Evolutionary conservation across 1,140 invertebrate species (phyloP).

Genomic region (Hyphantria cunea): DNA sequence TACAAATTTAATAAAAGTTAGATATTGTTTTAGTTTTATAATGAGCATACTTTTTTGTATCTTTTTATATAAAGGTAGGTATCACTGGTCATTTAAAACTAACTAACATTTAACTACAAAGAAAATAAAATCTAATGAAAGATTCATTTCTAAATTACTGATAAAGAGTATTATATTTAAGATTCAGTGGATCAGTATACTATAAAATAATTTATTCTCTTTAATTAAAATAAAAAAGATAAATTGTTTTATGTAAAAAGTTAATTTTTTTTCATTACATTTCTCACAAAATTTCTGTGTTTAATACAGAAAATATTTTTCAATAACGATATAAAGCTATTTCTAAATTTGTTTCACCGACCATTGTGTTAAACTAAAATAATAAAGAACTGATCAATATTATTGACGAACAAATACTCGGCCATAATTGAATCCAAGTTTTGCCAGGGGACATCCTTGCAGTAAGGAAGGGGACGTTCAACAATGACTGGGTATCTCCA

Average conservation of each 20-base stretch:
- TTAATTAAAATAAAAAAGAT: not conserved
- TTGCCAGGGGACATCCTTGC: too few relatives aligned
- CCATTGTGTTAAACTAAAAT: too few relatives aligned
- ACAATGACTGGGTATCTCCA: slow-evolving; percentile 4
- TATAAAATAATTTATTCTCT: slow-evolving; percentile 1
- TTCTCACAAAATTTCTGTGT: too few relatives aligned
- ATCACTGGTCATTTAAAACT: slow-evolving; percentile 30
- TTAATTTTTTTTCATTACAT: too few relatives aligned
- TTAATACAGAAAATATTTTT: not conserved
- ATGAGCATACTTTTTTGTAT: not conserved
- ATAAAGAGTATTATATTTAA: slow-evolving; percentile 2
- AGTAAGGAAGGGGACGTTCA: not conserved
- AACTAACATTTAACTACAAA: slow-evolving; percentile 23
- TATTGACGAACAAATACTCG: too few relatives aligned
- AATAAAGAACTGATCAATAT: too few relatives aligned
- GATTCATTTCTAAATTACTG: slow-evolving; percentile 6
- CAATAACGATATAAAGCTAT: too few relatives aligned
- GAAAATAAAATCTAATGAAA: slow-evolving; percentile 15
- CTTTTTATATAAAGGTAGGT: not conserved
- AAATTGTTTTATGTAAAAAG: not conserved
- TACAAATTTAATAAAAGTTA: too few relatives aligned
- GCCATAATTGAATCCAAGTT: too few relatives aligned
- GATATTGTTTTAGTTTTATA: not conserved
- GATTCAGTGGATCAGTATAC: not conserved
- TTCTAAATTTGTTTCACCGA: too few relatives aligned